Evolutionary conservation across 2,113 vertebrate species (phyloP).

Genomic region (Cygnus atratus): DNA sequence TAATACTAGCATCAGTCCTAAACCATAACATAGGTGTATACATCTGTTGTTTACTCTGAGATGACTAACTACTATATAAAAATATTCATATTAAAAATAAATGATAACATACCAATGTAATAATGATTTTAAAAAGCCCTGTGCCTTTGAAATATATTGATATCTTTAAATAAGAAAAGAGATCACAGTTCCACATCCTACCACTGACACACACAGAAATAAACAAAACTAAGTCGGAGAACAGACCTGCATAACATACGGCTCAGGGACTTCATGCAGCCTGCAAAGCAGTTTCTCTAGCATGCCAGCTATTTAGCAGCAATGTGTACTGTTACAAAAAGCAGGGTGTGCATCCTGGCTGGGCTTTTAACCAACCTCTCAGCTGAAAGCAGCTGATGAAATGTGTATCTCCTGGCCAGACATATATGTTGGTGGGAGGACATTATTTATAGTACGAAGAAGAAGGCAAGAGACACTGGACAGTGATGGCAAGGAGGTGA

Average conservation of each 20-base stretch:
- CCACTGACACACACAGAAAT: background rate
- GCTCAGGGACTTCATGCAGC: slow-evolving; percentile 9
- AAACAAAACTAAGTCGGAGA: slow-evolving; percentile 24
- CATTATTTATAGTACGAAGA: background rate
- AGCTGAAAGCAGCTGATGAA: background rate
- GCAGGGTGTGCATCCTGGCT: background rate
- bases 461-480: background rate
- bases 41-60: slow-evolving; percentile 81
- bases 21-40: slow-evolving; percentile 77
- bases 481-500: background rate
- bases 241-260: slow-evolving; percentile 18
- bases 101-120: slow-evolving; percentile 51
- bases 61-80: slow-evolving; percentile 72
- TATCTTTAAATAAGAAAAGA: slow-evolving; percentile 51
- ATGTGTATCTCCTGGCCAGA: background rate
- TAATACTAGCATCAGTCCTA: slow-evolving; percentile 71
- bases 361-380: slow-evolving; percentile 2
- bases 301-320: slow-evolving; percentile 38
- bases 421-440: background rate
- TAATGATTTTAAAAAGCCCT: slow-evolving; percentile 29
- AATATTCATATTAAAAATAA: slow-evolving; percentile 54
- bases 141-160: slow-evolving; percentile 51
- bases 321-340: background rate
- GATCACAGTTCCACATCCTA: background rate
- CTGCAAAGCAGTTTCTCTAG: background rate